Conservation (phyloP, 2,113 vertebrate species). For the Dolichotis patagonum region DNA sequence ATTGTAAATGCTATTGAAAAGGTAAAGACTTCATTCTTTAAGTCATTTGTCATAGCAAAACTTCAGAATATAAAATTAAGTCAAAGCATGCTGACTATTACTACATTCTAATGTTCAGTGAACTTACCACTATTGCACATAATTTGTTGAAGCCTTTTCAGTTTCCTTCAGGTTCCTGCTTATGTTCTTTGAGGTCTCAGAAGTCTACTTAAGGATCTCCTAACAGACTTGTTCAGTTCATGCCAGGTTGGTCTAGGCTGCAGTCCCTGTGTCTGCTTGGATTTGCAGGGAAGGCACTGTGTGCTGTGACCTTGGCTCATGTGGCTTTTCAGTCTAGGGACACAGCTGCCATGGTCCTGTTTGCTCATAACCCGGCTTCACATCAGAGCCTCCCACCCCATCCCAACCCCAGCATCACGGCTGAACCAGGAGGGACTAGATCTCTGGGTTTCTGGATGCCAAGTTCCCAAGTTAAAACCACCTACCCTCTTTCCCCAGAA, state of each 20-base stretch:
- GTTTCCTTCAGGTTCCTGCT: not conserved
- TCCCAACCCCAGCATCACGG: not conserved
- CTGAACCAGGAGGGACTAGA: not conserved
- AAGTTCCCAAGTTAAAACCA: not conserved
- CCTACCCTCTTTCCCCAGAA: not conserved
- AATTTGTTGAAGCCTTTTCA: not conserved
- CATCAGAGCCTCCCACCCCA: not conserved
- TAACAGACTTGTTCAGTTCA: not conserved
- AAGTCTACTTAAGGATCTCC: accelerated
- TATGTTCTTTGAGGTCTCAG: not conserved
- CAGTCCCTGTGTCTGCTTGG: accelerated
- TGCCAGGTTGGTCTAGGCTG: not conserved
- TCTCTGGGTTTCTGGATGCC: not conserved
- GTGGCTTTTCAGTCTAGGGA: not conserved
- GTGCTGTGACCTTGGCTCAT: accelerated
- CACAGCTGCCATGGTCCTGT: not conserved
- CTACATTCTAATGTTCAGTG: not conserved
- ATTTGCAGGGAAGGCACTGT: accelerated
- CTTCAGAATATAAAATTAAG: not conserved
- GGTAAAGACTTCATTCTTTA: not conserved
- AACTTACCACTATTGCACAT: not conserved
- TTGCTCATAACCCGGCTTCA: too few species aligned
- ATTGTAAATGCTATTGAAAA: not conserved
- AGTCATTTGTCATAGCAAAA: not conserved
- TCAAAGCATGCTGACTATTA: not conserved